Base-by-base conservation (phyloP, 2,888 invertebrate genomes). In the Chromoteleia sp. region DNA sequence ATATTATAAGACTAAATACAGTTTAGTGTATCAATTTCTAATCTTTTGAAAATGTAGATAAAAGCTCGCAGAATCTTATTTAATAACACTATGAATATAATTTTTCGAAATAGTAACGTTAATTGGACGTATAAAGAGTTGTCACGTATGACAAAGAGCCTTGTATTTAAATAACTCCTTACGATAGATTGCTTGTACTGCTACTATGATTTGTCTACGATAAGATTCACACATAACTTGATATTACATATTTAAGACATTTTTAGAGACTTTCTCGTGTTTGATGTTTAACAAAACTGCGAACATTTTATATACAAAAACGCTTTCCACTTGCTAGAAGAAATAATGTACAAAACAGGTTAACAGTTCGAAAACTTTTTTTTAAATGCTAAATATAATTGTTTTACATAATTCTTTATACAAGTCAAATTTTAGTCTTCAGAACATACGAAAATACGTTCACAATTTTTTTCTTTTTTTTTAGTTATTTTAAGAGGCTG, bases 11-110 rank as follows among this genome's bases (percentile, higher is more conserved):
- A 70, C 48, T 58, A 70, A 58, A 70, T 58, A 70, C 70, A 58
- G 36, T 58, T 70, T 58, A 58, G 45, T 56, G 30, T 56, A 68
- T 68, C 56, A 56, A 21, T 56, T n/a, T 70, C 58, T 70, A 70
- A 58, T 70, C 36, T 58, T 58, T 70, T 58, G 70, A 70, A 70
- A 70, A 70, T 70, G 70, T 70, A 58, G 70, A 58, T 70, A 70
- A 70, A 68, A 70, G 70, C 58, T 58, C 58, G 70, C 70, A 70
- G 48, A 56, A 48, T 70, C 70, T 70, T 70, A 70, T 30, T 14
- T 41, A 10, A 25, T 58, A 36, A 70, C 61, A 45, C 70, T 70
- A 58, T 58, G 48, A 58, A 58, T 58, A 70, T 70, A 58, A 58
- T 36, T 48, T 70, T 25, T 48, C 70, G 41, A 70, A 70, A 70